phyloP scores from a whole-genome alignment of 2,888 invertebrate genomes.

The Pseudanteris insignis region DNA sequence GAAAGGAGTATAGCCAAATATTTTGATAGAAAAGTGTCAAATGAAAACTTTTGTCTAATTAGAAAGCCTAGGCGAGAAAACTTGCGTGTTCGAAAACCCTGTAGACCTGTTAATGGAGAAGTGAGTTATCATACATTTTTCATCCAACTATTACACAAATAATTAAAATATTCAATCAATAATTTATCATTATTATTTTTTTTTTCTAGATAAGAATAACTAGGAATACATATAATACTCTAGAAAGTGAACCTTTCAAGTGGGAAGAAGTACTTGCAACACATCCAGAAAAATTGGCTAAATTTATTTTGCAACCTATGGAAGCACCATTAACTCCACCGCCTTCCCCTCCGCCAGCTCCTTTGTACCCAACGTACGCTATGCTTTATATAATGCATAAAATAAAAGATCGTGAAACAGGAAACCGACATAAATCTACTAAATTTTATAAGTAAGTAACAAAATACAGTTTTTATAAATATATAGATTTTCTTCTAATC shows the following conservation, averaged over 20 bases:
- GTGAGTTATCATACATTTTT: constrained; percentile 43
- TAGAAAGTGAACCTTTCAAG: constrained; percentile 60
- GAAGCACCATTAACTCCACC: constrained; percentile 54
- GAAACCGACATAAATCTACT: constrained; percentile 50
- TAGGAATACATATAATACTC: constrained; percentile 55
- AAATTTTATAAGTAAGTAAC: constrained; percentile 60
- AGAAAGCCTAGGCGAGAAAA: constrained; percentile 39
- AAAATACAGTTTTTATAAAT: too few relatives aligned
- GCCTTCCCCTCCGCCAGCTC: constrained; percentile 56
- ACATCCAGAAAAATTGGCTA: constrained; percentile 67
- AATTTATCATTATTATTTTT: neutral
- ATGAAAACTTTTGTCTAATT: constrained; percentile 55
- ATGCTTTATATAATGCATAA: constrained; percentile 76
- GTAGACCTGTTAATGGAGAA: constrained; percentile 62
- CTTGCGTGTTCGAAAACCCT: constrained; percentile 60
- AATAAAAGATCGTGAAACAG: constrained; percentile 69
- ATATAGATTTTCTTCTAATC: too few relatives aligned
- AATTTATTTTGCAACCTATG: constrained; percentile 56
- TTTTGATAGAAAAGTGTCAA: constrained; percentile 57
- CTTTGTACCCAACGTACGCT: constrained; percentile 72
- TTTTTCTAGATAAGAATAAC: constrained; percentile 59
- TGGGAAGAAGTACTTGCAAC: constrained; percentile 67
- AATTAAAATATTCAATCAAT: neutral
- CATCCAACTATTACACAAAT: too few relatives aligned
- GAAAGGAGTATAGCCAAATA: constrained; percentile 49